These are phyloP conservation scores for Trissonchulus sp. DNA, from an alignment of 2,888 invertebrate species.

Conservation along the genomic window DNA sequence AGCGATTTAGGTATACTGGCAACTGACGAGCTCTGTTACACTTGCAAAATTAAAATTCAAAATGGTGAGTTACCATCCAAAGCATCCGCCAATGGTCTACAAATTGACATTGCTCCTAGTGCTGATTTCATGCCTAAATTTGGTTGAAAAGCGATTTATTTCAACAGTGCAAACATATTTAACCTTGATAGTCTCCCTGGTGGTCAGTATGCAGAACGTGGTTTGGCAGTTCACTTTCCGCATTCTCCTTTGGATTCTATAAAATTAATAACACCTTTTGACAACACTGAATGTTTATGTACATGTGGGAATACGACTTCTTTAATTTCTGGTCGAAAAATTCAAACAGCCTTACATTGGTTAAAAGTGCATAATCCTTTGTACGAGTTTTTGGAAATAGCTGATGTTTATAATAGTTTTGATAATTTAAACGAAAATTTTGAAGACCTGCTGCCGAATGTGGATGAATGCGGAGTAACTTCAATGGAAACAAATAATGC, in stretches of 20 bases:
- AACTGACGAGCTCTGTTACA: background rate
- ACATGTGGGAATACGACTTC: background rate
- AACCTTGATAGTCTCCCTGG: conserved; percentile 5
- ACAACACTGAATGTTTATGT: background rate
- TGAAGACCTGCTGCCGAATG: no score
- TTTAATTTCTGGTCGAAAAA: background rate
- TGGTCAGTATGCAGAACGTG: background rate
- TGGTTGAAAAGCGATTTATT: conserved; percentile 2
- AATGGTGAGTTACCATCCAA: background rate
- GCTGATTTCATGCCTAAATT: background rate
- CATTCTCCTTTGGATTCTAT: background rate
- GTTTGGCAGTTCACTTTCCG: conserved; percentile 10
- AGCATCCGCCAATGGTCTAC: background rate
- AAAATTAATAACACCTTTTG: background rate
- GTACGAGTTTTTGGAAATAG: no score
- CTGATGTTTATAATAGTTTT: no score
- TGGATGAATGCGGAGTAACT: background rate
- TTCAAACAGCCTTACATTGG: background rate
- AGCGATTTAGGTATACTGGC: background rate
- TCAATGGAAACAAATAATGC: no score
- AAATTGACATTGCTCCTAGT: background rate
- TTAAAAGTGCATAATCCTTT: background rate
- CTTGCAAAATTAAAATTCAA: background rate
- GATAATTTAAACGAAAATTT: no score
- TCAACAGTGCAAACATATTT: conserved; percentile 2